Evolutionary conservation across 1,140 invertebrate genomes (phyloP).

Genomic region (Atopsyche davidsoni): DNA sequence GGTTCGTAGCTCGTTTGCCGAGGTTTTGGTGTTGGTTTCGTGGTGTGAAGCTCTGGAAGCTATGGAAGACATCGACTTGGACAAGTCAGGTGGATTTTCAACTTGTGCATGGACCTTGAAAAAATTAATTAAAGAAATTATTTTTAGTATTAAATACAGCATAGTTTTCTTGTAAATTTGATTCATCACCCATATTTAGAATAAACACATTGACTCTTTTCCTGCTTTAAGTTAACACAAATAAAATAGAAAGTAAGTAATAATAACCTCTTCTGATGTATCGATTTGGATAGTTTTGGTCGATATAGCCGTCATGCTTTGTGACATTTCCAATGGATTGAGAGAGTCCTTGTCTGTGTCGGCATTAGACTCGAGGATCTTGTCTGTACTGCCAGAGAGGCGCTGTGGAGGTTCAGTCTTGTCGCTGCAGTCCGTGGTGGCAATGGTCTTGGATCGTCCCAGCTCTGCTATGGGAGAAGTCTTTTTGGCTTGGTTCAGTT

Average conservation of each 20-base stretch:
- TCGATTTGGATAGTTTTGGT: slow-evolving; percentile 43
- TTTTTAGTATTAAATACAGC: slow-evolving; percentile 23
- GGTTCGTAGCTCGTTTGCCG: slow-evolving; percentile 22
- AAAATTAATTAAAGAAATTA: slow-evolving; percentile 17
- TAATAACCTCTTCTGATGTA: slow-evolving; percentile 36
- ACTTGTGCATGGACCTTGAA: slow-evolving; percentile 18
- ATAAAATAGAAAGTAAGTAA: background rate
- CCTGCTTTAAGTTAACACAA: background rate
- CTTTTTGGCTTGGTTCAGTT: slow-evolving; percentile 58
- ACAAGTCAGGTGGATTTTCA: slow-evolving; percentile 32
- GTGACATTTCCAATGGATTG: slow-evolving; percentile 44
- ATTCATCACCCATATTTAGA: background rate
- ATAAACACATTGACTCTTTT: background rate
- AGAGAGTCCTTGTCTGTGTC: slow-evolving; percentile 41
- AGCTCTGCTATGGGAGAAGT: slow-evolving; percentile 39
- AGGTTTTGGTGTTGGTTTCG: slow-evolving; percentile 33
- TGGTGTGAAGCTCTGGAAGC: slow-evolving; percentile 26
- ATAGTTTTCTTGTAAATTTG: slow-evolving; percentile 18
- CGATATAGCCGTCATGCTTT: slow-evolving; percentile 47
- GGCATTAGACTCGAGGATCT: slow-evolving; percentile 40
- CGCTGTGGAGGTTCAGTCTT: slow-evolving; percentile 27
- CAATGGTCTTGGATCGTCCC: slow-evolving; percentile 37
- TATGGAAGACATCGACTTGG: slow-evolving; percentile 33
- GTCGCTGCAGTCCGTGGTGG: slow-evolving; percentile 31
- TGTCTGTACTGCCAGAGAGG: slow-evolving; percentile 28